Evolutionary conservation across 1,140 invertebrate species (phyloP).

Genomic region (Drusus annulatus): DNA sequence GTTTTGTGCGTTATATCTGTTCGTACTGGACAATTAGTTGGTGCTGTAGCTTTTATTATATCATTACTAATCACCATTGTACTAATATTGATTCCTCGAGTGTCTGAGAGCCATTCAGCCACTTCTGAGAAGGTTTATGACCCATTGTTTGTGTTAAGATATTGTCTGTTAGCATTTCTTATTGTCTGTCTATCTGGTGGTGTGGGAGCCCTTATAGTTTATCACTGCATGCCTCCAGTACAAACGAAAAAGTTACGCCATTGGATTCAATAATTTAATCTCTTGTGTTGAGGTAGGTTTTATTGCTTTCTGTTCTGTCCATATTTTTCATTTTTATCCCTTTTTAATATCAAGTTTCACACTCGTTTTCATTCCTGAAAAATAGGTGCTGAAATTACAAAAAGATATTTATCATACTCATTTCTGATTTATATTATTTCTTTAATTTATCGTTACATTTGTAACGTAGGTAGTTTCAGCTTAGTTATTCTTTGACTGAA

Average conservation of each 20-base stretch:
- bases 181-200: slow-evolving; percentile 61
- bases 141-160: slow-evolving; percentile 63
- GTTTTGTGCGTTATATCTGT: slow-evolving; percentile 66
- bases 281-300: too few relatives aligned
- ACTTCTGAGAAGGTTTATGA: slow-evolving; percentile 65
- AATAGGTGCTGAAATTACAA: too few relatives aligned
- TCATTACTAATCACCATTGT: slow-evolving; percentile 63
- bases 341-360: too few relatives aligned
- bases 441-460: too few relatives aligned
- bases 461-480: too few relatives aligned
- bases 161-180: slow-evolving; percentile 62
- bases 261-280: slow-evolving; percentile 60
- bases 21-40: slow-evolving; percentile 65
- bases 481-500: too few relatives aligned
- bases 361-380: too few relatives aligned
- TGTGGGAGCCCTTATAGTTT: slow-evolving; percentile 62
- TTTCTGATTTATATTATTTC: too few relatives aligned
- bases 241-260: slow-evolving; percentile 64
- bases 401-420: too few relatives aligned
- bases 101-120: slow-evolving; percentile 58
- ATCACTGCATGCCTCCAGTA: slow-evolving; percentile 63
- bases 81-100: slow-evolving; percentile 62
- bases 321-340: too few relatives aligned
- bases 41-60: slow-evolving; percentile 62
- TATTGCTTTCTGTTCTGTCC: not conserved